Percentiles rank a stretch among this genome's conserved stretches.
Evolutionary conservation across 2,113 vertebrate species (phyloP).

Genomic region (Pristiophorus japonicus): DNA sequence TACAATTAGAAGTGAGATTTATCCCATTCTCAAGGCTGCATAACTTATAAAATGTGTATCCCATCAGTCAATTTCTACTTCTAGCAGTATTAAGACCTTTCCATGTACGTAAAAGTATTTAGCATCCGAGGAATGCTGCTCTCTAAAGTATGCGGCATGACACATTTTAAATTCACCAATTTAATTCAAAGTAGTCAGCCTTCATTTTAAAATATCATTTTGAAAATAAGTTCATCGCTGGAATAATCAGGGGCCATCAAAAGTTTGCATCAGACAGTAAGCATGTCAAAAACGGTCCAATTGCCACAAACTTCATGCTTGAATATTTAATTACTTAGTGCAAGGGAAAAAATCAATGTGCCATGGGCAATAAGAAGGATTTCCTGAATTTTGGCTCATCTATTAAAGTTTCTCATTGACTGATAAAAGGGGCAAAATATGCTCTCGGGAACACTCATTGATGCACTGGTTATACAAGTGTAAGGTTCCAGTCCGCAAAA

Average conservation of each 20-base stretch:
- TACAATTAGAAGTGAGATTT: no score
- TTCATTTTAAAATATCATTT: background rate
- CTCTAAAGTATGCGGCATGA: background rate
- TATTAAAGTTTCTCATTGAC: background rate
- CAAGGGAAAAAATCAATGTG: background rate
- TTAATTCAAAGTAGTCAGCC: background rate
- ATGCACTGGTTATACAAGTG: background rate
- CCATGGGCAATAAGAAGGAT: background rate
- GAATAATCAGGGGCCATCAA: background rate
- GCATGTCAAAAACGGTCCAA: background rate
- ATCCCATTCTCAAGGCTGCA: no score
- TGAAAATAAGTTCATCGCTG: background rate
- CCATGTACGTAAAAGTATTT: background rate
- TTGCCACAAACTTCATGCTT: background rate
- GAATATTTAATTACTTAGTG: background rate
- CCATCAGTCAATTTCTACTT: no score
- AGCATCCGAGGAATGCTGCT: background rate
- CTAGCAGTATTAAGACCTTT: no score
- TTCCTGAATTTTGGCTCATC: background rate
- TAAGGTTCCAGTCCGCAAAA: background rate
- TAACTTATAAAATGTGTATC: no score
- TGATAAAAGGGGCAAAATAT: background rate
- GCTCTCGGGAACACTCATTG: background rate
- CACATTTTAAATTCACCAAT: background rate
- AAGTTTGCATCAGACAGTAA: background rate